phyloP scores from a whole-genome alignment of 35 echinoderm and acorn worm genomes.

The Holothuria glaberrima region DNA sequence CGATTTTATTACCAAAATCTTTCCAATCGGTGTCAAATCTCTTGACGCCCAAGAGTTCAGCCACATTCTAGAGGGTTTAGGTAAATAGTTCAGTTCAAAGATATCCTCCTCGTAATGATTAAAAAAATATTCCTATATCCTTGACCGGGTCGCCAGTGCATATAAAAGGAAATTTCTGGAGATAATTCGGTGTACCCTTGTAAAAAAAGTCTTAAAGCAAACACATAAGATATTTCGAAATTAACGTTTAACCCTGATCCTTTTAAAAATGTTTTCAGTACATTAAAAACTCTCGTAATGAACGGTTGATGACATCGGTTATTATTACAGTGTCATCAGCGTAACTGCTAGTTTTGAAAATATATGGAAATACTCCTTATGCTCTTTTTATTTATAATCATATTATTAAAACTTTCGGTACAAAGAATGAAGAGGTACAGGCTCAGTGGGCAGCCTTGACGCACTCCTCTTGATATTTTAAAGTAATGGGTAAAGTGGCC shows the following conservation, averaged over 20 bases:
- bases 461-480: background rate
- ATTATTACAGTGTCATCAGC: conserved; percentile 5
- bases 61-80: background rate
- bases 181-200: background rate
- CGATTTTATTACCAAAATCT: background rate
- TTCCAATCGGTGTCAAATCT: background rate
- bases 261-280: background rate
- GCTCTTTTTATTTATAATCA: background rate
- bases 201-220: background rate
- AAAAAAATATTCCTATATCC: background rate
- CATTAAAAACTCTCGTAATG: background rate
- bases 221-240: background rate
- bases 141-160: background rate
- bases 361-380: background rate
- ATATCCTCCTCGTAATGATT: background rate
- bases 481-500: background rate
- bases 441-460: conserved; percentile 18
- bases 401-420: background rate
- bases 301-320: background rate
- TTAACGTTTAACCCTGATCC: background rate
- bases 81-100: background rate
- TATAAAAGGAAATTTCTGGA: background rate
- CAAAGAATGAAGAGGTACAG: background rate
- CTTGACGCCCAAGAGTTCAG: background rate
- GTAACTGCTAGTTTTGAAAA: background rate